Percentiles rank a stretch among this genome's conserved stretches.
Evolutionary conservation across 1,140 invertebrate species (phyloP).

Genomic region (Bombus difficillimus): DNA sequence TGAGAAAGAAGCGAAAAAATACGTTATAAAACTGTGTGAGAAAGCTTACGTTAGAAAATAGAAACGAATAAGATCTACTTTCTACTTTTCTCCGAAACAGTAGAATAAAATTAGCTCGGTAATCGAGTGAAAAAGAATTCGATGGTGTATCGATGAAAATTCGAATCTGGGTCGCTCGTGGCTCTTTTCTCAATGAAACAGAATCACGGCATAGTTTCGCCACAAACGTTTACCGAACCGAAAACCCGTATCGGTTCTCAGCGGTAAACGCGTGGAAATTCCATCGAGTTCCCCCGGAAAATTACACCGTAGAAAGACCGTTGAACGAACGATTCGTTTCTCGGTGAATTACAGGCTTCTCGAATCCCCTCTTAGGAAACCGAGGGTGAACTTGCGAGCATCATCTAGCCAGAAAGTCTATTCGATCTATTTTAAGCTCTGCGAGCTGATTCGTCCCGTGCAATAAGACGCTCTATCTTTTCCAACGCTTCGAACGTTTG

Average conservation of each 20-base stretch:
- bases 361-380: conserved; percentile 39
- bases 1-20: too few species aligned
- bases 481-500: background rate
- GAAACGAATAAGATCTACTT: too few species aligned
- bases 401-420: conserved; percentile 14
- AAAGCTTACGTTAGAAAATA: too few species aligned
- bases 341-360: conserved; percentile 31
- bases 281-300: background rate
- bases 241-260: background rate
- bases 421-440: conserved; percentile 11
- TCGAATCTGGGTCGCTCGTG: background rate
- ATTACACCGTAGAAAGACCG: background rate
- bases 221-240: background rate
- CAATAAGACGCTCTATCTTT: background rate
- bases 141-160: background rate
- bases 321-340: conserved; percentile 30
- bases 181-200: background rate
- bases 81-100: too few species aligned
- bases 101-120: too few species aligned
- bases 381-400: conserved; percentile 15
- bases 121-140: too few species aligned
- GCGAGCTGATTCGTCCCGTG: background rate
- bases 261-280: conserved; percentile 15
- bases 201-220: background rate
- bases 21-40: too few species aligned